These are phyloP conservation scores for Pseudochromis fuscus DNA, from an alignment of 2,797 vertebrate species.

Conservation along the genomic window DNA sequence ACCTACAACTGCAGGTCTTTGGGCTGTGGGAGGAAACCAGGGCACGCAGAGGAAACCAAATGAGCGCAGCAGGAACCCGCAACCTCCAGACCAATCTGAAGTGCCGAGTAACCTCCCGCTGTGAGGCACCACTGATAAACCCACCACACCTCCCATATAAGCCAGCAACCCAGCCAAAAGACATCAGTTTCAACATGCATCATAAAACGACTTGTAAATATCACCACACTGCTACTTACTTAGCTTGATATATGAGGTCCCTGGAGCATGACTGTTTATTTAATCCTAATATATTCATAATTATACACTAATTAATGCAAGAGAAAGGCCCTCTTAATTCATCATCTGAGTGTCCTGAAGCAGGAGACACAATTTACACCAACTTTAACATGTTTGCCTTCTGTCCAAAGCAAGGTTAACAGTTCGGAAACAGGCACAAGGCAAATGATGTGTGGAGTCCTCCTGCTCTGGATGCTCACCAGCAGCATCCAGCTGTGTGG, in stretches of 20 bases:
- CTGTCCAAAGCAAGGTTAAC: constrained; percentile 78
- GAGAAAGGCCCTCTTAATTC: constrained; percentile 79
- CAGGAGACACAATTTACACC: constrained; percentile 80
- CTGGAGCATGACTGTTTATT: constrained; percentile 79
- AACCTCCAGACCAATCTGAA: constrained; percentile 12
- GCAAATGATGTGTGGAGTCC: constrained; percentile 77
- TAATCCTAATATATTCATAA: constrained; percentile 85
- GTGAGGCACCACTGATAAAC: constrained; percentile 14
- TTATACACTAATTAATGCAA: constrained; percentile 84
- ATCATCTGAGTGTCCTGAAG: constrained; percentile 80
- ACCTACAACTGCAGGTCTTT: constrained; percentile 39
- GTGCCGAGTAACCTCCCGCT: constrained; percentile 14
- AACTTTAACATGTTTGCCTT: constrained; percentile 81
- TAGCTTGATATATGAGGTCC: constrained; percentile 74
- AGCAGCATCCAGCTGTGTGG: constrained; percentile 65
- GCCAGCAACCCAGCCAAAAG: constrained; percentile 53
- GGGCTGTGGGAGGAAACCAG: constrained; percentile 40
- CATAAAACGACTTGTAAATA: constrained; percentile 70
- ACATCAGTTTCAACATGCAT: constrained; percentile 53
- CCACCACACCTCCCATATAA: constrained; percentile 15
- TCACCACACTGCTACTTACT: constrained; percentile 67
- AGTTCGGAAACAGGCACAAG: constrained; percentile 68
- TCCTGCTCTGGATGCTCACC: constrained; percentile 51
- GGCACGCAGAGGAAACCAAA: constrained; percentile 28
- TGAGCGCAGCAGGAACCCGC: constrained; percentile 8